A percentile compares a stretch with the other conserved stretches of the same genome.
Conservation (phyloP, 2,113 vertebrate species). For the Apodemus sylvaticus region DNA sequence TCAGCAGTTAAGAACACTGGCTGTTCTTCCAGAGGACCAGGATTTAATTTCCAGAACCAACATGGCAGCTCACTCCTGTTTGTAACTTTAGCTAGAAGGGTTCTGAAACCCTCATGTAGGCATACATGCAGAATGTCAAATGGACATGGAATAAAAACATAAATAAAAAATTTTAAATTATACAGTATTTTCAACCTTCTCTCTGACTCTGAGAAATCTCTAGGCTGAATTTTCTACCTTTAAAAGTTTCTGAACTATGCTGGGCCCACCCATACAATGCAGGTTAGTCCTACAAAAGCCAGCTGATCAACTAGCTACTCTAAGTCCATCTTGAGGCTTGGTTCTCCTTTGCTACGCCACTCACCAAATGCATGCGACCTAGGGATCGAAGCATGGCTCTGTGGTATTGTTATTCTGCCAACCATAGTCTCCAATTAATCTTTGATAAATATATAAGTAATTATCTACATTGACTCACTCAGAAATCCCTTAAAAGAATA, state of each 20-base stretch:
- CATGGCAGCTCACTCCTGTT: neutral
- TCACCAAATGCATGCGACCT: neutral
- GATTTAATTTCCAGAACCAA: neutral
- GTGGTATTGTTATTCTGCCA: neutral
- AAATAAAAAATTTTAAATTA: neutral
- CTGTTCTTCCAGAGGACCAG: neutral
- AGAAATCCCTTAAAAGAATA: neutral
- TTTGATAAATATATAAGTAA: neutral
- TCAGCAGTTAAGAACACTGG: neutral
- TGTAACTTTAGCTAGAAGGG: neutral
- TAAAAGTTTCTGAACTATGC: neutral
- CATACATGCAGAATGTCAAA: neutral
- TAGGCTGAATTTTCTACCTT: neutral
- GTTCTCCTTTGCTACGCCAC: neutral
- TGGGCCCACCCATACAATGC: neutral
- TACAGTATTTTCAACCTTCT: neutral
- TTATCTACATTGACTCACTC: slow-evolving; percentile 5
- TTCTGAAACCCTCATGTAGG: neutral
- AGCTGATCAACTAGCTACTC: neutral
- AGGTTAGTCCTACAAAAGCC: neutral
- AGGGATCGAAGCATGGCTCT: neutral
- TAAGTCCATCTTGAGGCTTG: neutral
- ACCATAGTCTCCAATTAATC: neutral
- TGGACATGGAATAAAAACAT: neutral
- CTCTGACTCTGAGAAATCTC: neutral